Base-by-base conservation (phyloP, 2,797 vertebrate species). In the Eupleurogrammus muticus region DNA sequence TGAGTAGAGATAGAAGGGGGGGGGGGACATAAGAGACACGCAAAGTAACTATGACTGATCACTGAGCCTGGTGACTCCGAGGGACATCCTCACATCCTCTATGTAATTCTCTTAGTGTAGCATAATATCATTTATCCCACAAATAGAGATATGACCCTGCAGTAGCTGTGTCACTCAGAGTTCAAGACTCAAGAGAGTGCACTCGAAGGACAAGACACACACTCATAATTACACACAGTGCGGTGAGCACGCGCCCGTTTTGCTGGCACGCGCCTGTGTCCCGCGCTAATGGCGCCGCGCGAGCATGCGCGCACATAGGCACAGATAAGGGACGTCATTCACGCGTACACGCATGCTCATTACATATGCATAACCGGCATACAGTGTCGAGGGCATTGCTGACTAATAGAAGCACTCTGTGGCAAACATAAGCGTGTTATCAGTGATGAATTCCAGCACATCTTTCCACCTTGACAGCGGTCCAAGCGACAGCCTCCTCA, bases 81-180 rank as follows among this genome's bases (percentile, higher is more conserved):
- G 91, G 90, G 90, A 93, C 90, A 90, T 93, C 90, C 91, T 91
- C 89, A 93, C 90, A 90, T 93, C 90, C 91, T 91, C 89, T 86
- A 67, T 90, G 89, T 91, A 91, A 93, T 93, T 92, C 92, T 89
- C 90, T 90, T 92, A 91, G 86, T 87, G 91, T 82, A 77, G 88
- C 89, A 86, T 90, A 91, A 91, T 91, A 83, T 89, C 79, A 93
- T 94, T 91, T 92, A 91, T 90, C 91, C 87, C 59, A 60, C 89
- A 92, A 91, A 92, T 89, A 89, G 92, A 92, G 90, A 67, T 70
- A 64, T 93, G 92, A 93, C 91, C 93, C 90, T 70, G 67, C 85
- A 63, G 76, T 88, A 81, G 77, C 81, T 85, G 83, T 89, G 92
- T 92, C 91, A 91, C 81, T 83, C 73, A 75, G 87, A 92, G 92